phyloP scores from a whole-genome alignment of 2,888 invertebrate genomes.

The Koerneria pararmatus region DNA sequence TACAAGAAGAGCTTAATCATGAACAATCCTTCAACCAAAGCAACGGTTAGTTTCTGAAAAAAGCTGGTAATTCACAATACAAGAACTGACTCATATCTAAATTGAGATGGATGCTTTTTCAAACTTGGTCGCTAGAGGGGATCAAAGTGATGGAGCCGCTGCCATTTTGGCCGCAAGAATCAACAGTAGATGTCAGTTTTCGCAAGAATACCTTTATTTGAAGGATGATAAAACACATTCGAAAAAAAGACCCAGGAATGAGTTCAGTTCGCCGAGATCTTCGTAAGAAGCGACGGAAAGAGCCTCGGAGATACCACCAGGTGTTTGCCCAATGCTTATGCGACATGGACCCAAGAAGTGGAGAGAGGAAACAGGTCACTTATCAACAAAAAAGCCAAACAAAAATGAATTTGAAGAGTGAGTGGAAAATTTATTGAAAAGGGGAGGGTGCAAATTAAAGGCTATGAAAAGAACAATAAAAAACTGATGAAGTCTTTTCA shows the following conservation, averaged over 20 bases:
- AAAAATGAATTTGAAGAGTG: no score
- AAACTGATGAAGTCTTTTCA: no score
- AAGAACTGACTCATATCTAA: conserved; percentile 15
- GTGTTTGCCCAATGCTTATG: conserved; percentile 56
- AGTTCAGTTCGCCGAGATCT: conserved; percentile 33
- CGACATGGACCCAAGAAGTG: conserved; percentile 52
- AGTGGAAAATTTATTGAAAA: no score
- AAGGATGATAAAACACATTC: no score
- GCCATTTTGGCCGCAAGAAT: conserved; percentile 29
- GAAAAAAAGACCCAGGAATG: neutral
- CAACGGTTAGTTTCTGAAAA: conserved; percentile 38
- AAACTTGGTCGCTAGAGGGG: conserved; percentile 43
- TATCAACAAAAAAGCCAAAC: no score
- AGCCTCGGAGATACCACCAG: conserved; percentile 21
- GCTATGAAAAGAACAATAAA: no score
- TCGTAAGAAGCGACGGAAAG: conserved; percentile 18
- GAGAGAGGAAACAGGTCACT: conserved; percentile 35
- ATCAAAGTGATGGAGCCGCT: conserved; percentile 48
- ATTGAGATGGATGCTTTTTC: conserved; percentile 49
- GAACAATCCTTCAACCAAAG: conserved; percentile 47
- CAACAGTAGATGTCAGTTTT: neutral
- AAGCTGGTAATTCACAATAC: neutral
- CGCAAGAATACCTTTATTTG: no score
- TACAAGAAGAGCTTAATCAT: conserved; percentile 55
- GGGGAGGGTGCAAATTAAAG: no score